Percentiles rank a stretch among this genome's conserved stretches.
Evolutionary conservation across 2,113 vertebrate genomes (phyloP).

Genomic region (Percopsis transmontana): DNA sequence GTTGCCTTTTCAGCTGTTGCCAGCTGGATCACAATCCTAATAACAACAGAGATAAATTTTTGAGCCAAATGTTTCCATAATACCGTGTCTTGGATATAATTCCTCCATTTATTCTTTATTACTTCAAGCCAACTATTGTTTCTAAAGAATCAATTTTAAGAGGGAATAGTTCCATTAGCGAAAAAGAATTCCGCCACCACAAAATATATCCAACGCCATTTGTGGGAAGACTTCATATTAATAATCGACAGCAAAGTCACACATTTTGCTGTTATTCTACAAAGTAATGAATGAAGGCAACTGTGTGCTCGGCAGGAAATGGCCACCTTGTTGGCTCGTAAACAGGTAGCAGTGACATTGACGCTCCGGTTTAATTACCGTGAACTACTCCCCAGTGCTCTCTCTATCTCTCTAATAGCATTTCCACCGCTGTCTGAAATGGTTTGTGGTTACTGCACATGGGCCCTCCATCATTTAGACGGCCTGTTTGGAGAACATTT

Average conservation of each 20-base stretch:
- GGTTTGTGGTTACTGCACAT: constrained; percentile 57
- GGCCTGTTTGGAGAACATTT: constrained; percentile 59
- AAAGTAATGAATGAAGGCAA: constrained; percentile 56
- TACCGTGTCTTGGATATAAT: neutral
- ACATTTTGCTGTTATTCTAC: neutral
- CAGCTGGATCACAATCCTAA: constrained; percentile 41
- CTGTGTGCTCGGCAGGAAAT: constrained; percentile 41
- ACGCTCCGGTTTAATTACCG: constrained; percentile 70
- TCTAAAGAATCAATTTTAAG: constrained; percentile 12
- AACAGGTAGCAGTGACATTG: constrained; percentile 68
- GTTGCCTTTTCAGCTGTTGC: constrained; percentile 44
- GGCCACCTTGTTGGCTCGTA: constrained; percentile 54
- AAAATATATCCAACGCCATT: constrained; percentile 27
- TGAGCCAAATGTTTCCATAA: neutral
- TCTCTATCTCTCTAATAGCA: constrained; percentile 66
- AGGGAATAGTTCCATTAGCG: constrained; percentile 31
- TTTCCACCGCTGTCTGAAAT: constrained; percentile 59
- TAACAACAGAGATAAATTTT: neutral
- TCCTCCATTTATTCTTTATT: constrained; percentile 8
- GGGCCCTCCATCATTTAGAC: constrained; percentile 64
- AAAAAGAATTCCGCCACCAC: constrained; percentile 5
- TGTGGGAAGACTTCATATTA: constrained; percentile 34
- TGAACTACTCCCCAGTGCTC: constrained; percentile 66
- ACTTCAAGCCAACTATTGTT: constrained; percentile 20
- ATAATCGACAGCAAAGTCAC: constrained; percentile 21